Evolutionary conservation across 2,888 invertebrate species (phyloP).

Genomic region (Brachylomia viminalis): DNA sequence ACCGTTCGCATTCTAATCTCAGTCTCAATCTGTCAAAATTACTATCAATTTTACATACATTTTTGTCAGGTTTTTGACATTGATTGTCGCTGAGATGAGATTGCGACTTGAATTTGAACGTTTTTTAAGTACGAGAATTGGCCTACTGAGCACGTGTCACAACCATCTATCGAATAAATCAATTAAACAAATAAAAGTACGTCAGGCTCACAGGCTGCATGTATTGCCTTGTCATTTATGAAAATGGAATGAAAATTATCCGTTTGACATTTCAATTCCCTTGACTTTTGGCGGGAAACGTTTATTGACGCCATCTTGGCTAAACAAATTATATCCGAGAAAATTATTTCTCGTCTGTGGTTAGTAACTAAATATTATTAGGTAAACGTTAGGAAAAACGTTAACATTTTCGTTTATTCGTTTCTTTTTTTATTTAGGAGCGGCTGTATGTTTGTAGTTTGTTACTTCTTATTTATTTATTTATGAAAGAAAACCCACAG

Average conservation of each 20-base stretch:
- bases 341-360: constrained; percentile 27
- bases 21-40: too few relatives aligned
- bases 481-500: too few relatives aligned
- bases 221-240: constrained; percentile 36
- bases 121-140: too few relatives aligned
- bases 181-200: constrained; percentile 29
- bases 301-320: constrained; percentile 43
- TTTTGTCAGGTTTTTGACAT: too few relatives aligned
- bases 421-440: background rate
- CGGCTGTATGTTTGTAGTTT: background rate
- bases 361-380: constrained; percentile 12
- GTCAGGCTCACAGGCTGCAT: constrained; percentile 7
- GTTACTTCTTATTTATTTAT: background rate
- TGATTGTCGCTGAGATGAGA: too few relatives aligned
- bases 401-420: background rate
- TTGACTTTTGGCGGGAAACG: constrained; percentile 52
- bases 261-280: constrained; percentile 66
- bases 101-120: too few relatives aligned
- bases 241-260: constrained; percentile 48
- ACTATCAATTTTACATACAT: too few relatives aligned
- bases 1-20: too few relatives aligned
- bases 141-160: too few relatives aligned
- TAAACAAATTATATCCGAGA: constrained; percentile 41
- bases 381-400: background rate
- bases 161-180: constrained; percentile 17